Base-by-base conservation (phyloP, 2,888 invertebrate species). In the Baccha elongata region DNA sequence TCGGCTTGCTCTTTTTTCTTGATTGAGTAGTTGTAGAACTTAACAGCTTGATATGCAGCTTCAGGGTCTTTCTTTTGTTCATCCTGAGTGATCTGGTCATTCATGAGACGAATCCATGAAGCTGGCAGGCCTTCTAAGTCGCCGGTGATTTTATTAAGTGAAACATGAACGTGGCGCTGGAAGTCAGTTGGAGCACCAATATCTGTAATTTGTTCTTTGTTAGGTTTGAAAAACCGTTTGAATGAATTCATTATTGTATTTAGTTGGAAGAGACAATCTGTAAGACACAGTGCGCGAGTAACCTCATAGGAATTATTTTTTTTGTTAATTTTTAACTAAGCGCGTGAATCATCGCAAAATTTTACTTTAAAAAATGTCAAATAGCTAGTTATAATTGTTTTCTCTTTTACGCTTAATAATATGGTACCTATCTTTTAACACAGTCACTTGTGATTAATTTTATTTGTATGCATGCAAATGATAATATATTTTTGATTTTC, bases 1-100 rank as follows among this genome's bases (percentile, higher is more conserved):
- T 94, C 94, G 64, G 93, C 93, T 50, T 93, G 93, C 53, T 94
- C 94, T 86, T 95, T 95, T 87, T 96, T 95, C 88, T 96, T 96
- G 85, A 96, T 95, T 8, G 96, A 95, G 91, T 96, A 96, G 89
- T 97, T 96, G 89, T 97, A 97, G 88, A 95, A 97, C 88, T 96
- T 96, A 64, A 98, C 94, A 23, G 98, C 98, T 88, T 97, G 96
- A 69, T 97, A 93, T 1, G 97, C 97, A 37, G 97, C 97, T 87
- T 94, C 94, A 2, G 98, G 98, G 91, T 98, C 96, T 87, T 97
- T 94, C 89, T 95, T 93, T 90, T 97, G 97, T 89, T 98, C 98
- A 42, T 94, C 95, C 86, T 95, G 94, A 37, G 96, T 95, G 85
- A 98, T 96, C 89, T 97, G 96, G 13, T 95, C 93, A 87, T 96